Conservation (phyloP, 2,113 vertebrate genomes). For the Prochilodus magdalenae region DNA sequence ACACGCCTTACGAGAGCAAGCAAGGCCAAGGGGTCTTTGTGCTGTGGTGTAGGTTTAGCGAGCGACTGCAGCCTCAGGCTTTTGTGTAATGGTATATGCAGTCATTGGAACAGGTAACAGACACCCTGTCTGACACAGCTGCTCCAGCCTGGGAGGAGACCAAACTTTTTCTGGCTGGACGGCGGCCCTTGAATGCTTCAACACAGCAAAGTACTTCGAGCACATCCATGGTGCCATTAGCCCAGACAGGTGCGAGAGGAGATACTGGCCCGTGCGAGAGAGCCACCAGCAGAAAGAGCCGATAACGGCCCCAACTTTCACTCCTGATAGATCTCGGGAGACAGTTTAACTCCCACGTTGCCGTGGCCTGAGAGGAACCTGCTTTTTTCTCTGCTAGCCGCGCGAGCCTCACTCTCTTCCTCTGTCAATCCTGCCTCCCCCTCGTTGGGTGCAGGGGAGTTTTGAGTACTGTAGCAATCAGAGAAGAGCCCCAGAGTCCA, state of each 20-base stretch:
- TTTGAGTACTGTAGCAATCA: constrained; percentile 44
- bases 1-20: constrained; percentile 12
- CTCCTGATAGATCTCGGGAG: constrained; percentile 36
- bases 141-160: constrained; percentile 10
- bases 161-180: constrained; percentile 25
- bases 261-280: constrained; percentile 17
- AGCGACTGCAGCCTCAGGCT: constrained; percentile 21
- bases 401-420: constrained; percentile 1
- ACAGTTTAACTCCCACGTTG: constrained; percentile 12
- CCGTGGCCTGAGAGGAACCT: background rate
- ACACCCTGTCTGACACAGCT: constrained; percentile 41
- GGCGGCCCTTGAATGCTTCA: background rate
- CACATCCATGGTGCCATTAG: constrained; percentile 15
- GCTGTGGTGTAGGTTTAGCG: background rate
- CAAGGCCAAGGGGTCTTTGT: background rate
- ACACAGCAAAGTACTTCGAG: background rate
- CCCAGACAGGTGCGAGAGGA: constrained; percentile 21
- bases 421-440: constrained; percentile 4
- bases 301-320: constrained; percentile 27
- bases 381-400: background rate
- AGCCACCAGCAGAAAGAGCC: constrained; percentile 27
- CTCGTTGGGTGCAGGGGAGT: constrained; percentile 6
- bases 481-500: constrained; percentile 30
- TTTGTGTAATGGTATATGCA: constrained; percentile 56
- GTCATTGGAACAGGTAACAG: constrained; percentile 52